phyloP scores from a whole-genome alignment of 1,140 invertebrate species.

The Formica exsecta region DNA sequence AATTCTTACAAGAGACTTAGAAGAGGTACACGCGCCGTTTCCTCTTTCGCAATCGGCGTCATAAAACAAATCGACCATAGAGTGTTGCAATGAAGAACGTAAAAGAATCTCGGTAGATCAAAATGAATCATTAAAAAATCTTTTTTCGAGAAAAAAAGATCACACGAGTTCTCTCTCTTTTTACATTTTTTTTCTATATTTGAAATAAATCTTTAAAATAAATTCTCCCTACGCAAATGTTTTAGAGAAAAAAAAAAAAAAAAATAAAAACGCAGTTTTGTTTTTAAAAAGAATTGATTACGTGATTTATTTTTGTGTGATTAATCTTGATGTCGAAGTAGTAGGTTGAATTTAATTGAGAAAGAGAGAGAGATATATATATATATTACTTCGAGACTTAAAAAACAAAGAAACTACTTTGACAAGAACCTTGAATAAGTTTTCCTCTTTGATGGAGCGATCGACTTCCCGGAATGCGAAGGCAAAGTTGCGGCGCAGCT shows the following conservation, averaged over 20 bases:
- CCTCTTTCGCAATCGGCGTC: conserved; percentile 54
- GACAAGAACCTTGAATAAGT: conserved; percentile 48
- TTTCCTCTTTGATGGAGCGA: conserved; percentile 38
- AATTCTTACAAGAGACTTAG: conserved; percentile 35
- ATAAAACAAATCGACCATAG: conserved; percentile 51
- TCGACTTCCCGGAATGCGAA: conserved; percentile 52
- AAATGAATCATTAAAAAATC: not conserved
- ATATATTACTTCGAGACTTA: not conserved
- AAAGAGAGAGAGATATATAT: no score
- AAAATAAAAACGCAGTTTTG: not conserved
- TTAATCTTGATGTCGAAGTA: not conserved
- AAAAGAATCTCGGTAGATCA: conserved; percentile 3
- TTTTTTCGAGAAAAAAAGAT: not conserved
- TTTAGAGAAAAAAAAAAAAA: not conserved
- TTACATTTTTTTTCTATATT: not conserved
- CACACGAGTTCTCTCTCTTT: no score
- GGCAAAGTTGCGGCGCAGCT: conserved; percentile 31
- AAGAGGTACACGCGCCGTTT: conserved; percentile 45
- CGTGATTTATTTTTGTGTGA: no score
- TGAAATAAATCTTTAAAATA: not conserved
- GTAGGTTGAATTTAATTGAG: not conserved
- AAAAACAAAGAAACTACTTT: not conserved
- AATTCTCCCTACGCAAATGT: not conserved
- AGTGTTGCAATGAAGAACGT: conserved; percentile 29
- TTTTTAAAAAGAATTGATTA: not conserved